phyloP scores from a whole-genome alignment of 1,140 invertebrate genomes.

The Nomia melanderi region DNA sequence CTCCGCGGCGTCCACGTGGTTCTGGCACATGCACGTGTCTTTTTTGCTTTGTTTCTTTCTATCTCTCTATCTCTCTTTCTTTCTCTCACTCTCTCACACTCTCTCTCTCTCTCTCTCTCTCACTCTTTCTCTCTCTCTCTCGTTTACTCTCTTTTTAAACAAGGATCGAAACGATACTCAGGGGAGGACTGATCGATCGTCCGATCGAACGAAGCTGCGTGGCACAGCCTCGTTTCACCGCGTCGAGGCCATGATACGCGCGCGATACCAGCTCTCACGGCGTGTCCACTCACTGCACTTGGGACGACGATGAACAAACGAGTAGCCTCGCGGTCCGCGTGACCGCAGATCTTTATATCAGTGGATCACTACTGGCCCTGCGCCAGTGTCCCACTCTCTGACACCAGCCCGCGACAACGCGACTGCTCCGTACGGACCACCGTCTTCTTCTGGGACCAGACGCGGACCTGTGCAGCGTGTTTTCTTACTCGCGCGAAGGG shows the following conservation, averaged over 20 bases:
- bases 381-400: conserved; percentile 59
- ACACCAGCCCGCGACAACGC: conserved; percentile 20
- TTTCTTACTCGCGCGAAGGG: conserved; percentile 18
- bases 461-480: conserved; percentile 3
- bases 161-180: too few species aligned
- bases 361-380: conserved; percentile 61
- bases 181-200: not conserved
- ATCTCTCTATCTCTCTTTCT: too few species aligned
- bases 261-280: not conserved
- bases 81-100: too few species aligned
- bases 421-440: not conserved
- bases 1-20: not conserved
- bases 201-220: not conserved
- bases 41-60: too few species aligned
- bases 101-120: too few species aligned
- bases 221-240: not conserved
- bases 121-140: too few species aligned
- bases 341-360: conserved; percentile 64
- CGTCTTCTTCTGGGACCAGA: not conserved
- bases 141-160: too few species aligned
- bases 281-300: conserved; percentile 57
- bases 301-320: conserved; percentile 57
- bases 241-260: conserved; percentile 4
- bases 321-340: conserved; percentile 46
- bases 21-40: not conserved